Percentiles rank a stretch among this genome's conserved stretches.
Conservation (phyloP, 1,140 invertebrate species). For the Dreissena polymorpha region DNA sequence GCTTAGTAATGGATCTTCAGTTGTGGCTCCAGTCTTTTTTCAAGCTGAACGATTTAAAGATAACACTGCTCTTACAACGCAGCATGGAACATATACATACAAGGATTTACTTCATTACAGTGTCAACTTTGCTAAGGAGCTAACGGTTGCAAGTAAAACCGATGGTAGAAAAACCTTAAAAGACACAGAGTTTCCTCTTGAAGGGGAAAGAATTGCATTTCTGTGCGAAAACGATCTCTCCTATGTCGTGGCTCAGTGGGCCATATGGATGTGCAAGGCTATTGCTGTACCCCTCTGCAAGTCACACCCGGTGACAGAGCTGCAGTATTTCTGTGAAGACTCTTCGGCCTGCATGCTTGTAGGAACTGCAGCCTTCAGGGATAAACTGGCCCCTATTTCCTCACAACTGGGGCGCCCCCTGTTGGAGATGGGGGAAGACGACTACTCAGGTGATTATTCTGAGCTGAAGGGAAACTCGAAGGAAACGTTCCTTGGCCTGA, state of each 20-base stretch:
- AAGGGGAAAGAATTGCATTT: conserved; percentile 80
- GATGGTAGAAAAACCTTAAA: background rate
- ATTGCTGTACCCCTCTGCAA: conserved; percentile 80
- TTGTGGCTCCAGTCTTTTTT: conserved; percentile 64
- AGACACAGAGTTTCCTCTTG: conserved; percentile 21
- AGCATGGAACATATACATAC: conserved; percentile 84
- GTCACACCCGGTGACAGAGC: conserved; percentile 82
- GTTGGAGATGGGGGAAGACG: conserved; percentile 45
- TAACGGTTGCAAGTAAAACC: conserved; percentile 52
- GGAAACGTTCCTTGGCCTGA: conserved; percentile 23
- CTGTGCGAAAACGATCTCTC: conserved; percentile 89
- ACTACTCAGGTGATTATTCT: conserved; percentile 56
- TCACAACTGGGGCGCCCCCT: conserved; percentile 80
- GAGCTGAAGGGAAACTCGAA: conserved; percentile 58
- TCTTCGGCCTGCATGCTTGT: conserved; percentile 87
- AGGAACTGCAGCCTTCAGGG: conserved; percentile 85
- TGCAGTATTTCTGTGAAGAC: conserved; percentile 90
- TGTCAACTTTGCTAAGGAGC: conserved; percentile 78
- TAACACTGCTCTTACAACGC: conserved; percentile 83
- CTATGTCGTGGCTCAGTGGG: conserved; percentile 91
- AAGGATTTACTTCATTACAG: conserved; percentile 83
- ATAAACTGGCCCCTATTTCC: conserved; percentile 83
- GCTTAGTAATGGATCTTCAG: too few relatives aligned
- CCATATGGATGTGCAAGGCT: conserved; percentile 92
- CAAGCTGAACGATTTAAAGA: conserved; percentile 82